Evolutionary conservation across 2,113 vertebrate genomes (phyloP).

Genomic region (Trematocara stigmaticum): DNA sequence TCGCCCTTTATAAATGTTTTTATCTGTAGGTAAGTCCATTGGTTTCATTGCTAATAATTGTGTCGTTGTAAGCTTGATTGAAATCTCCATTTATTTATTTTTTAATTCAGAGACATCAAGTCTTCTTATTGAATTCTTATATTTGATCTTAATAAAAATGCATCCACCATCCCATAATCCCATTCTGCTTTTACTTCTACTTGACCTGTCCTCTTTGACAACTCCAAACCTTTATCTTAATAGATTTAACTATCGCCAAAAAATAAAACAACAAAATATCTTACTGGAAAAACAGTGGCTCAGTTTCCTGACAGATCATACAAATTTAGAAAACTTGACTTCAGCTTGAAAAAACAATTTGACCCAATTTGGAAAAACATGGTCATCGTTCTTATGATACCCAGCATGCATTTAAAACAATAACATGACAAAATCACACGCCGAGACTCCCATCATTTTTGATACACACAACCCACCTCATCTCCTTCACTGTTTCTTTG

Average conservation of each 20-base stretch:
- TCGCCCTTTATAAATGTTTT: background rate
- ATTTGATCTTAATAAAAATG: background rate
- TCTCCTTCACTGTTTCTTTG: background rate
- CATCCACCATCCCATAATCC: background rate
- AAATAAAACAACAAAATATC: rapidly evolving
- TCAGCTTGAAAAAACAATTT: background rate
- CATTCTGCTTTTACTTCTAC: background rate
- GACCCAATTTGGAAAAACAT: background rate
- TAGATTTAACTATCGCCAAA: background rate
- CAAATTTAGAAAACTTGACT: background rate
- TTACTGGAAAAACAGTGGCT: background rate
- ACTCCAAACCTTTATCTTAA: background rate
- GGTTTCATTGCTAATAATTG: background rate
- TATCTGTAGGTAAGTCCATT: background rate
- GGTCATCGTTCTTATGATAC: background rate
- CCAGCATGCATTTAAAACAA: background rate
- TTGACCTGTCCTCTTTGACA: background rate
- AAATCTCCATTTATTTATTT: background rate
- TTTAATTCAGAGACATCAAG: background rate
- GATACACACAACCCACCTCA: background rate
- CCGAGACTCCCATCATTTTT: background rate
- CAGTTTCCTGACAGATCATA: background rate
- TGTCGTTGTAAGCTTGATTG: background rate
- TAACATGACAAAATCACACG: background rate
- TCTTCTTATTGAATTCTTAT: background rate